A percentile compares a stretch with the other conserved stretches of the same genome.
Conservation (phyloP, 2,113 vertebrate species). For the Eurypyga helias region DNA sequence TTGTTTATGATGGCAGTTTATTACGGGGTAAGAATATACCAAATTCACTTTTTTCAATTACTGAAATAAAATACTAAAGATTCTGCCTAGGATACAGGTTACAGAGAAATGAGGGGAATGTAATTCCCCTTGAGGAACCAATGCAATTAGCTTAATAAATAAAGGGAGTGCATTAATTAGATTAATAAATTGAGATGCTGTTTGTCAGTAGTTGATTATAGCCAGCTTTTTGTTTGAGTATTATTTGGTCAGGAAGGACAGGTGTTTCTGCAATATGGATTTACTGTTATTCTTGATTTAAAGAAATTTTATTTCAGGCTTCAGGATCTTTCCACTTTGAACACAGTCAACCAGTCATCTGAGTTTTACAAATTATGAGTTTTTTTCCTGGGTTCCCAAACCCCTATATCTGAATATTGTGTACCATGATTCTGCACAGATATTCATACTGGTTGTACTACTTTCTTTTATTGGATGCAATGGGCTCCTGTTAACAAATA, state of each 20-base stretch:
- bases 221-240: not conserved
- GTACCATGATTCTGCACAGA: not conserved
- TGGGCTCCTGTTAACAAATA: not conserved
- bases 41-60: conserved; percentile 65
- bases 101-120: not conserved
- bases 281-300: not conserved
- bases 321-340: not conserved
- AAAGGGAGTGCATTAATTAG: conserved; percentile 57
- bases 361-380: not conserved
- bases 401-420: fast-evolving
- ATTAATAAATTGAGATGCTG: conserved; percentile 49
- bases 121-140: conserved; percentile 42
- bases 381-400: not conserved
- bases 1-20: conserved; percentile 63
- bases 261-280: not conserved
- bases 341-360: not conserved
- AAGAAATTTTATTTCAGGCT: not conserved
- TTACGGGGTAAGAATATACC: conserved; percentile 19
- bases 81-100: not conserved
- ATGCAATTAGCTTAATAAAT: conserved; percentile 68
- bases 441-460: not conserved
- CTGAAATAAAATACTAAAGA: conserved; percentile 46
- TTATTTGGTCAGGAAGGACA: not conserved
- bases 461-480: not conserved
- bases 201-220: conserved; percentile 12